Base-by-base conservation (phyloP, 2,888 invertebrate species). In the Lepidochrysops patricia region DNA sequence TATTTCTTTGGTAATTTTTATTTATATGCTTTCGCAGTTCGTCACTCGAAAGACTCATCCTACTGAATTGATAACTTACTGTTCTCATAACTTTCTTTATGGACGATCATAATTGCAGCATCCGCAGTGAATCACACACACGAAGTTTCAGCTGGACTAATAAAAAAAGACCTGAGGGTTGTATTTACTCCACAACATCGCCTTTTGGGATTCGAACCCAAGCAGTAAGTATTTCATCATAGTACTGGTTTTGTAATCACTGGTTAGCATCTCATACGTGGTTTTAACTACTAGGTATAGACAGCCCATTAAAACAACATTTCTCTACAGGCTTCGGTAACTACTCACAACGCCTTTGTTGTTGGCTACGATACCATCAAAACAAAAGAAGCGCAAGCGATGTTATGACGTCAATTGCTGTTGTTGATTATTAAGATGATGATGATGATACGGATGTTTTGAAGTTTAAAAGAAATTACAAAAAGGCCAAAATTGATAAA, bases 381-480 rank as follows among this genome's bases (percentile, higher is more conserved):
- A 43, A 43, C 43, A 43, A 43, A 43, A 63, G 61, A 72, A 79
- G 79, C 80, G 80, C 77, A 80, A 79, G 76, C 76, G 74, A 79
- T 80, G 76, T 71, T 43, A 9, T 19, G 23, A 13, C 9, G 9
- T 29, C 29, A 29, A 9, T 29, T 29, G 9, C 9, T 7, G 29
- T 29, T 29, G 19, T 19, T 43, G 23, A 43, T 43, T 19, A 19
- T 43, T 23, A 23, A 43, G 23, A 43, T 43, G 19, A 37, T 29
- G 29, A 29, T 29, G 9, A 7, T 29, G 0, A 29, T 37, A n/a
- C n/a, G n/a, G 7, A 15, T 19, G 19, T 9, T n/a, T 19, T 19
- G 43, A 43, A 37, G 13, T 15, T 37, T 7, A 37, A 7, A 37
- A 37, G 7, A 13, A 35, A 35, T 35, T 2, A 35, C 4, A 43